A percentile compares a stretch with the other conserved stretches of the same genome.
Conservation (phyloP, 2,113 vertebrate genomes). For the Cephalopholis sonnerati region DNA sequence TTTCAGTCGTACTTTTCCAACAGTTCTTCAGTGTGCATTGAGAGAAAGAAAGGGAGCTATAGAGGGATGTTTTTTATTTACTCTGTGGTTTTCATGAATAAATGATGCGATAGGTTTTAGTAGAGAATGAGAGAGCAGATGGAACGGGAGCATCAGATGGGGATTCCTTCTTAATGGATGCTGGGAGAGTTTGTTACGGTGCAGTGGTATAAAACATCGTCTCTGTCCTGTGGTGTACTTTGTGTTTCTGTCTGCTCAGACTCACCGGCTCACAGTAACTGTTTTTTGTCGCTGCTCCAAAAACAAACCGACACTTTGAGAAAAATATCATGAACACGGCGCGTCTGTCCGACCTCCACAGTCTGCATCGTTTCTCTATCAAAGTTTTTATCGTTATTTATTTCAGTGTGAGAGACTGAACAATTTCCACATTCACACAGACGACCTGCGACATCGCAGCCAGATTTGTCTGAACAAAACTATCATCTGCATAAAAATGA, state of each 20-base stretch:
- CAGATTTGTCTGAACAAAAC: no score
- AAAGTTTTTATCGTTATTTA: no score
- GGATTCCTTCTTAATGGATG: conserved; percentile 30
- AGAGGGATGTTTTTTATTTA: conserved; percentile 35
- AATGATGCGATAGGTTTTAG: conserved; percentile 48
- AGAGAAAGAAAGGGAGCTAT: neutral
- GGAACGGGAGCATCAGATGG: neutral
- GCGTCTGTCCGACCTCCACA: neutral
- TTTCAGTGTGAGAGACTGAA: neutral
- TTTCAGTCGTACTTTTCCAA: neutral
- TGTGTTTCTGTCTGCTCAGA: neutral
- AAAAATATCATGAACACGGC: no score
- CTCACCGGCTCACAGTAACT: no score
- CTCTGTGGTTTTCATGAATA: conserved; percentile 32
- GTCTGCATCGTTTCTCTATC: neutral
- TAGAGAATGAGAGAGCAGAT: neutral
- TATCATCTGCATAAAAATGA: neutral
- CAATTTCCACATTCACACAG: neutral
- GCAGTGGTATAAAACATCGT: neutral
- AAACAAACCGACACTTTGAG: neutral
- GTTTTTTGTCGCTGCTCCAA: neutral
- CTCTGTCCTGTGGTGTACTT: neutral
- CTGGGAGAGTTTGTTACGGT: neutral
- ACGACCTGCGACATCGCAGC: neutral
- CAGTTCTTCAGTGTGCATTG: neutral